Base-by-base conservation (phyloP, 2,888 invertebrate species). In the Sicus ferrugineus region DNA sequence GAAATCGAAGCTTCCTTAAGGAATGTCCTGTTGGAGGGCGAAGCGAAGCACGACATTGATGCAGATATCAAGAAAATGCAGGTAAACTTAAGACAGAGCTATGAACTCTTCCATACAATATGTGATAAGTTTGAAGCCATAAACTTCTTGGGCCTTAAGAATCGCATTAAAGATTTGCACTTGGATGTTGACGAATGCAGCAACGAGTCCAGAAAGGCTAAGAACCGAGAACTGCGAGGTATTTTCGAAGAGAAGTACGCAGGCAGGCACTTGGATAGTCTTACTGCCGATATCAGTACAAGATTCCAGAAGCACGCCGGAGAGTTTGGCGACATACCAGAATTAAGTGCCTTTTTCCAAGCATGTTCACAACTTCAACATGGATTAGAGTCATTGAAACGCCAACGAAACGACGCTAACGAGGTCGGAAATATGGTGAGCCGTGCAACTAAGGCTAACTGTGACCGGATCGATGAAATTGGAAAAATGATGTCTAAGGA, bases 281-380 rank as follows among this genome's bases (percentile, higher is more conserved):
- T 84, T 3, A 80, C 83, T 0, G 61, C 74, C 16, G 74, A 80
- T 48, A 79, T 82, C 58, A 74, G 76, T 16, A 66, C 75, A 4
- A 80, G 77, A 34, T 81, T 84, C 67, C 77, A 79, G 0, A 77
- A 78, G 3, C 83, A 84, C 75, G 79, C 83, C 1, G 84, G 84
- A 0, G 84, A 84, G 58, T 83, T 84, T 66, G 82, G 80, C 0
- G 80, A 83, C 31, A 84, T 84, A 54, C 83, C 84, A 0, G 84
- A 84, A 67, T 50, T 84, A 56, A 83, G 81, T 68, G 75, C 74
- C 0, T 84, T 84, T 68, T 83, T 83, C 58, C 76, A 78, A 59
- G 78, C 83, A 0, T 84, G 84, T 67, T 76, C 79, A 0, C 82
- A 83, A 67, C 71, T 84, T 61, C 78, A 84, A 64, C 80, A 77